Evolutionary conservation across 2,888 invertebrate genomes (phyloP).

Genomic region (Saturnia pavonia): DNA sequence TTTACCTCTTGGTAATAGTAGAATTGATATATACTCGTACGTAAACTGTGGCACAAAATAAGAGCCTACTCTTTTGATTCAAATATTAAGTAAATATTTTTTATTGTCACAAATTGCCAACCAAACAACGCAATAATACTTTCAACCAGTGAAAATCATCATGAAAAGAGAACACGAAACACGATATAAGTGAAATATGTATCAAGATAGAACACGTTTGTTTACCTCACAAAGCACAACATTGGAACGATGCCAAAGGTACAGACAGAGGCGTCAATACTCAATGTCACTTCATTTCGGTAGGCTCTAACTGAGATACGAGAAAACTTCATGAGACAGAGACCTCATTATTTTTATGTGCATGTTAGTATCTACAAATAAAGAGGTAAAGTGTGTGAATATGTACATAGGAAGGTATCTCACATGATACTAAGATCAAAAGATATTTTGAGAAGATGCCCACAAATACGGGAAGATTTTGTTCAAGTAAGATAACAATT

Average conservation of each 20-base stretch:
- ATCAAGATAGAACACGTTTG: conserved; percentile 5
- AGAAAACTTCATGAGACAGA: conserved; percentile 1
- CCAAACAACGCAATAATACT: neutral
- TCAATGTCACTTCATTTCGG: conserved; percentile 3
- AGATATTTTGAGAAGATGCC: neutral
- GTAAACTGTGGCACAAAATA: no score
- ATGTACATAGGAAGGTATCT: neutral
- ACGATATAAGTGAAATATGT: conserved; percentile 3
- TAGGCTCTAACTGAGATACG: conserved; percentile 7
- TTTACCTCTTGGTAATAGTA: neutral
- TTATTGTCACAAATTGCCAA: neutral
- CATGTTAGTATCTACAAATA: neutral
- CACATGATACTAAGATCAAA: neutral
- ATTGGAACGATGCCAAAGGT: conserved; percentile 6
- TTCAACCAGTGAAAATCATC: neutral
- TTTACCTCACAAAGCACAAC: conserved; percentile 3
- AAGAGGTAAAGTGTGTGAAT: neutral
- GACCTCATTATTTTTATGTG: neutral
- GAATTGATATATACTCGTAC: no score
- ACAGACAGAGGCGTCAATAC: conserved; percentile 7
- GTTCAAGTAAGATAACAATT: conserved; percentile 31
- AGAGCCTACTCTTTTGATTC: no score
- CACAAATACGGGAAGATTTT: conserved; percentile 15
- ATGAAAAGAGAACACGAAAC: conserved; percentile 5
- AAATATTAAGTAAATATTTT: neutral